A percentile compares a stretch with the other conserved stretches of the same genome.
These are phyloP conservation scores for Amblyjoppa proteus DNA, from an alignment of 2,888 invertebrate genomes.

Conservation along the genomic window DNA sequence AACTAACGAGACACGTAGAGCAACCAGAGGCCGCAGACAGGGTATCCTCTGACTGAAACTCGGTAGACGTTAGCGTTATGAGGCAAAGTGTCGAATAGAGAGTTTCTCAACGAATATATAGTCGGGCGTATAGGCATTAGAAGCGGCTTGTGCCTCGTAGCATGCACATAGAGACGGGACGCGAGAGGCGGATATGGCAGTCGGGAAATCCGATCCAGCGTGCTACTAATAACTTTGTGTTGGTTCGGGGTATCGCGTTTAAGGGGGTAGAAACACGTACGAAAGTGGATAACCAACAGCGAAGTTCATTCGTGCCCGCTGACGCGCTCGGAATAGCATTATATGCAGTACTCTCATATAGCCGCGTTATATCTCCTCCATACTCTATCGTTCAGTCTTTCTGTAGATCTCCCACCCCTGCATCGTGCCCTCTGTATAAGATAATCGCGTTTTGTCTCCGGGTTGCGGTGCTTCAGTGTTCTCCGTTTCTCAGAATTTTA, in stretches of 20 bases:
- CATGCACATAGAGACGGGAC: slow-evolving; percentile 23
- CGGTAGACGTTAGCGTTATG: slow-evolving; percentile 43
- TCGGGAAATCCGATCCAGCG: slow-evolving; percentile 73
- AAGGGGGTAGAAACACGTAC: slow-evolving; percentile 81
- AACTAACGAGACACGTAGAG: slow-evolving; percentile 39
- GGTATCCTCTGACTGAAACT: slow-evolving; percentile 46
- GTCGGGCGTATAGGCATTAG: slow-evolving; percentile 39
- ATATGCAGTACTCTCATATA: slow-evolving; percentile 67
- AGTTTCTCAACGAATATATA: slow-evolving; percentile 44
- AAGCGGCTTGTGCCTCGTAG: slow-evolving; percentile 14
- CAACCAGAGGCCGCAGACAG: slow-evolving; percentile 16
- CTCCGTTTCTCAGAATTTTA: slow-evolving; percentile 37
- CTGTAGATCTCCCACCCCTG: slow-evolving; percentile 28
- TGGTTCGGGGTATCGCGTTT: slow-evolving; percentile 76
- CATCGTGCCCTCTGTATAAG: slow-evolving; percentile 33
- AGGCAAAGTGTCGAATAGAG: slow-evolving; percentile 56
- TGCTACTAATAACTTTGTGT: slow-evolving; percentile 71
- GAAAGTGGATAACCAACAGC: slow-evolving; percentile 83
- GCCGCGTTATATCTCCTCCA: not conserved
- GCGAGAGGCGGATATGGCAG: slow-evolving; percentile 60
- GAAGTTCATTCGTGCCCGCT: slow-evolving; percentile 82
- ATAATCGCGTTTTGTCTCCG: slow-evolving; percentile 23
- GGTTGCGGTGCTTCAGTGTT: slow-evolving; percentile 33
- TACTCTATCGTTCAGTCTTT: slow-evolving; percentile 49
- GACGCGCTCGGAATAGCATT: slow-evolving; percentile 84